These are phyloP conservation scores for Lamproptera curius DNA, from an alignment of 2,888 invertebrate genomes.

Conservation along the genomic window DNA sequence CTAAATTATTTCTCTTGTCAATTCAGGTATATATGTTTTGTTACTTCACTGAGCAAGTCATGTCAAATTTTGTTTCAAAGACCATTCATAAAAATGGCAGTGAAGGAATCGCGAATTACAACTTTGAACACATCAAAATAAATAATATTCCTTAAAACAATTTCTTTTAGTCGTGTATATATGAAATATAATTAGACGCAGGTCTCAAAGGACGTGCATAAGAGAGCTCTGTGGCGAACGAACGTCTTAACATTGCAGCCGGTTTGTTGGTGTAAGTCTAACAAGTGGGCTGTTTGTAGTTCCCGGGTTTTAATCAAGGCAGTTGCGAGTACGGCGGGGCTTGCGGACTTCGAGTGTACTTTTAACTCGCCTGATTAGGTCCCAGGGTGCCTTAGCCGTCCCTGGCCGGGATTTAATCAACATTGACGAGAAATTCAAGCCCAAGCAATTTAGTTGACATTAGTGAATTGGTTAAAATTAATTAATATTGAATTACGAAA, in stretches of 20 bases:
- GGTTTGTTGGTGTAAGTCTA: conserved; percentile 55
- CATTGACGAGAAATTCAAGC: conserved; percentile 1
- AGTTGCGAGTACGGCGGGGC: conserved; percentile 40
- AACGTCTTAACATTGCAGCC: conserved; percentile 39
- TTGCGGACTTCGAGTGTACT: conserved; percentile 49
- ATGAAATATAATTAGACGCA: background rate
- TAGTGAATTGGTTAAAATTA: no score
- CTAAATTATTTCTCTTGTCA: no score
- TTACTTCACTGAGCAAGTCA: no score
- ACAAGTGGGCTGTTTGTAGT: conserved; percentile 48
- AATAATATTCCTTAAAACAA: no score
- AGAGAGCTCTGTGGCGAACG: no score
- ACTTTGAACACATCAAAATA: background rate
- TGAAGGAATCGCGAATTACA: no score
- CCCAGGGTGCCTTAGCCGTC: conserved; percentile 26
- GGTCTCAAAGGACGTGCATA: conserved; percentile 14
- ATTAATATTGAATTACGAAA: no score
- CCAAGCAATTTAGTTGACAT: no score
- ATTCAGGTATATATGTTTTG: no score
- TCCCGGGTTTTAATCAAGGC: conserved; percentile 61
- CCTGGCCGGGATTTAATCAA: conserved; percentile 10
- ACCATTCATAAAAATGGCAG: no score
- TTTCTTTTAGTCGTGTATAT: no score
- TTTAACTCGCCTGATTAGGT: conserved; percentile 52
- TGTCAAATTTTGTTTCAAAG: no score